Percentiles rank a stretch among this genome's conserved stretches.
These are phyloP conservation scores for Triplophysa rosa DNA, from an alignment of 2,113 vertebrate species.

Conservation along the genomic window DNA sequence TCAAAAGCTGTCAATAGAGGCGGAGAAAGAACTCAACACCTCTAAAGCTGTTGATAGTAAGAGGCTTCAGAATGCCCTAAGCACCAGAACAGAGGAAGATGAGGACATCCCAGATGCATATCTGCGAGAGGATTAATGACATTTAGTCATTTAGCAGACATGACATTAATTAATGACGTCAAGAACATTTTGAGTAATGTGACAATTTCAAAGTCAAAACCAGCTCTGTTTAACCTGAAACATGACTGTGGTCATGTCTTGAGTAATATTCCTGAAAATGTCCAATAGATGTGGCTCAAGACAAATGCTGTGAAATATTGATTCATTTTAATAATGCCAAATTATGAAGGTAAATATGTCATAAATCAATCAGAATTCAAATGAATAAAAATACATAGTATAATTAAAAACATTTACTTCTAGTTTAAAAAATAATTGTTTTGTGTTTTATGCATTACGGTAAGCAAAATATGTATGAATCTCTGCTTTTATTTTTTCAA, in stretches of 20 bases:
- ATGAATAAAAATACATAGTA: no score
- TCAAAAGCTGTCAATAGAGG: slow-evolving; percentile 74
- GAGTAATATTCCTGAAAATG: no score
- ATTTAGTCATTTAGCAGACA: background rate
- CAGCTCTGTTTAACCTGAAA: background rate
- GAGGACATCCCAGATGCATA: slow-evolving; percentile 63
- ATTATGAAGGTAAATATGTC: background rate
- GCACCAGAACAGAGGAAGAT: slow-evolving; percentile 30
- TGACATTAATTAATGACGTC: background rate
- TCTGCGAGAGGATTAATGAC: slow-evolving; percentile 56
- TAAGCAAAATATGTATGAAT: no score
- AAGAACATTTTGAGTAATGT: background rate
- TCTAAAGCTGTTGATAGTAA: slow-evolving; percentile 66
- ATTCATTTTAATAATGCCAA: background rate
- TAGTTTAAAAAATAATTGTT: no score
- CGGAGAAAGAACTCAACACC: slow-evolving; percentile 78
- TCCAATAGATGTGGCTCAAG: background rate
- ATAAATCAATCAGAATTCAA: background rate
- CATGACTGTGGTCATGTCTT: background rate
- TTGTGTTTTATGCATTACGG: no score
- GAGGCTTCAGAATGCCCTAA: slow-evolving; percentile 18
- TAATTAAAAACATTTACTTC: no score
- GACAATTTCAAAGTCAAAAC: background rate
- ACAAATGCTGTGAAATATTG: slow-evolving; percentile 3
- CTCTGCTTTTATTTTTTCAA: no score